Evolutionary conservation across 2,113 vertebrate genomes (phyloP).

Genomic region (Paramisgurnus dabryanus): DNA sequence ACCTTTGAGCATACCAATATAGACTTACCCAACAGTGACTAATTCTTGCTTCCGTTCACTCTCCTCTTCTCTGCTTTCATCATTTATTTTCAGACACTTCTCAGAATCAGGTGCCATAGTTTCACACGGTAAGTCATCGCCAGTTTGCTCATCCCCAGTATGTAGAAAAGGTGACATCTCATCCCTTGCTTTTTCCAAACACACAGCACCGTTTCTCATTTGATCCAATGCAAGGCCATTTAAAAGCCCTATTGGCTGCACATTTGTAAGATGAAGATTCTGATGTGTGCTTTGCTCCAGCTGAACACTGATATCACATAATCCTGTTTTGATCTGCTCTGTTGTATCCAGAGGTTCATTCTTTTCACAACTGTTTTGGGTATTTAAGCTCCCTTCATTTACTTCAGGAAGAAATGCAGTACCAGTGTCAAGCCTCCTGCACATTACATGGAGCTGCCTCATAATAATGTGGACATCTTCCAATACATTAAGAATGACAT

Average conservation of each 20-base stretch:
- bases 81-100: background rate
- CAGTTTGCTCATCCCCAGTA: background rate
- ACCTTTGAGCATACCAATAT: background rate
- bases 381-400: background rate
- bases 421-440: conserved; percentile 30
- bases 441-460: conserved; percentile 20
- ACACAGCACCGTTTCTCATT: background rate
- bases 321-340: conserved; percentile 5
- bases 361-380: background rate
- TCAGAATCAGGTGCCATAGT: background rate
- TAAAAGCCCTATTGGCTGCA: background rate
- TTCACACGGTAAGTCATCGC: background rate
- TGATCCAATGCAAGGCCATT: background rate
- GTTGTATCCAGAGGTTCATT: background rate
- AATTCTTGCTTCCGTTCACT: background rate
- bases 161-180: background rate
- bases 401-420: conserved; percentile 18
- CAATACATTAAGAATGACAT: conserved; percentile 35
- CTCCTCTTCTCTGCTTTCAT: background rate
- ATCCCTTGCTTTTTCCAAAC: background rate
- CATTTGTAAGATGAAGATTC: background rate
- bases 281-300: background rate
- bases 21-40: conserved; percentile 42
- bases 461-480: conserved; percentile 46
- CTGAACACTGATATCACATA: background rate